These are phyloP conservation scores for Adineta ricciae DNA, from an alignment of 2,888 invertebrate genomes.

Conservation along the genomic window DNA sequence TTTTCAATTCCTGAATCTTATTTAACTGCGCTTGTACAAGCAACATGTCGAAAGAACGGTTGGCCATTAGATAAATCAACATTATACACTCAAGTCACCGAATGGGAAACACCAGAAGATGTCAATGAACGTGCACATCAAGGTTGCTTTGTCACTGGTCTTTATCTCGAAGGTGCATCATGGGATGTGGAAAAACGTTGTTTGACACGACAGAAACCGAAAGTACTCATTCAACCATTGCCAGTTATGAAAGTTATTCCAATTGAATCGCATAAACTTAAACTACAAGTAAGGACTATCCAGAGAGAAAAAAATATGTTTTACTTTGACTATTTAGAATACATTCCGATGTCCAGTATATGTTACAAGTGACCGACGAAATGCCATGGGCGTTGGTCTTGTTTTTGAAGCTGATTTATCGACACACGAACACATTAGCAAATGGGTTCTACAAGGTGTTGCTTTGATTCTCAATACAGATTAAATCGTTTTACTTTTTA, in stretches of 20 bases:
- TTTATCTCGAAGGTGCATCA: slow-evolving; percentile 33
- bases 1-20: slow-evolving; percentile 83
- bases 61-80: slow-evolving; percentile 83
- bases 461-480: slow-evolving; percentile 77
- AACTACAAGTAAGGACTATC: slow-evolving; percentile 60
- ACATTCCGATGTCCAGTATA: slow-evolving; percentile 78
- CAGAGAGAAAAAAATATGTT: not conserved
- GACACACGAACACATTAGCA: slow-evolving; percentile 70
- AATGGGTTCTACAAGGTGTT: slow-evolving; percentile 81
- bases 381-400: slow-evolving; percentile 80
- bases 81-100: slow-evolving; percentile 61
- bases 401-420: slow-evolving; percentile 78
- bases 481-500: slow-evolving; percentile 36
- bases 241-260: slow-evolving; percentile 76
- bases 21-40: slow-evolving; percentile 79
- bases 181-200: slow-evolving; percentile 56
- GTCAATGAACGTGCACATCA: slow-evolving; percentile 68
- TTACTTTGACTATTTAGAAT: slow-evolving; percentile 57
- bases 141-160: slow-evolving; percentile 49
- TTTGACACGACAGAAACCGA: slow-evolving; percentile 66
- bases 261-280: slow-evolving; percentile 69
- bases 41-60: slow-evolving; percentile 73
- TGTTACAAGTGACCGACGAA: slow-evolving; percentile 71
- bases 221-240: slow-evolving; percentile 70
- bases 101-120: slow-evolving; percentile 61